A percentile compares a stretch with the other conserved stretches of the same genome.
These are phyloP conservation scores for Harpagoxenus sublaevis DNA, from an alignment of 2,888 invertebrate genomes.

Conservation along the genomic window DNA sequence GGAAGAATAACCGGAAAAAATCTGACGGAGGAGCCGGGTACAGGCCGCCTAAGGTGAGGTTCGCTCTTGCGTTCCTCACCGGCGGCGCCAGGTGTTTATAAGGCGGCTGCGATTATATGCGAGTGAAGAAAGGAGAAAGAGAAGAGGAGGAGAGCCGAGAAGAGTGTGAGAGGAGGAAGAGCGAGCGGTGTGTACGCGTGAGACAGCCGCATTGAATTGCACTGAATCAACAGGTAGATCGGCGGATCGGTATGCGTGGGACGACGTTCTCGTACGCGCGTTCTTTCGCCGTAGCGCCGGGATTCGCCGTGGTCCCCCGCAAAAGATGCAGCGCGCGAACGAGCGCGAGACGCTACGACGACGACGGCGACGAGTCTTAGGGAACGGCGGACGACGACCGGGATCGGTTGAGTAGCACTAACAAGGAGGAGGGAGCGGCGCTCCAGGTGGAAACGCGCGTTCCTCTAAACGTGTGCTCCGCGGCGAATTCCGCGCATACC, in stretches of 20 bases:
- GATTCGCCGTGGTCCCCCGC: constrained; percentile 13
- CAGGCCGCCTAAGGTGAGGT: constrained; percentile 41
- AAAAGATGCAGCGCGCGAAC: constrained; percentile 38
- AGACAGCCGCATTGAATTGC: constrained; percentile 53
- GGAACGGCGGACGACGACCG: neutral
- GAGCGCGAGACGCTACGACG: neutral
- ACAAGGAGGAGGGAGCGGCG: neutral
- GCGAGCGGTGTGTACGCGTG: constrained; percentile 19
- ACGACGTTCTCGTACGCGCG: constrained; percentile 18
- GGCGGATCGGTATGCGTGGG: constrained; percentile 50
- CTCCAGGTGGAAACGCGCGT: constrained; percentile 51
- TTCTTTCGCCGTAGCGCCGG: neutral
- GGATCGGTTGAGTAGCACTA: neutral
- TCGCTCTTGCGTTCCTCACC: constrained; percentile 57
- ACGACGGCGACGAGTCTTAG: constrained; percentile 30
- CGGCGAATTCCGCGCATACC: constrained; percentile 71
- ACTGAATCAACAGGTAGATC: constrained; percentile 69
- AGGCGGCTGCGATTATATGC: neutral
- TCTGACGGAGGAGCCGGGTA: constrained; percentile 22
- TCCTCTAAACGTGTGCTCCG: constrained; percentile 58
- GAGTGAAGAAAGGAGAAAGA: neutral
- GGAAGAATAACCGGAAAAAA: constrained; percentile 52
- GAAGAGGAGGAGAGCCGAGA: neutral
- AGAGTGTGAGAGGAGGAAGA: neutral
- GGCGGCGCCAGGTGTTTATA: constrained; percentile 49